A percentile compares a stretch with the other conserved stretches of the same genome.
Conservation (phyloP, 2,888 invertebrate genomes). For the Oscheius myriophilus region DNA sequence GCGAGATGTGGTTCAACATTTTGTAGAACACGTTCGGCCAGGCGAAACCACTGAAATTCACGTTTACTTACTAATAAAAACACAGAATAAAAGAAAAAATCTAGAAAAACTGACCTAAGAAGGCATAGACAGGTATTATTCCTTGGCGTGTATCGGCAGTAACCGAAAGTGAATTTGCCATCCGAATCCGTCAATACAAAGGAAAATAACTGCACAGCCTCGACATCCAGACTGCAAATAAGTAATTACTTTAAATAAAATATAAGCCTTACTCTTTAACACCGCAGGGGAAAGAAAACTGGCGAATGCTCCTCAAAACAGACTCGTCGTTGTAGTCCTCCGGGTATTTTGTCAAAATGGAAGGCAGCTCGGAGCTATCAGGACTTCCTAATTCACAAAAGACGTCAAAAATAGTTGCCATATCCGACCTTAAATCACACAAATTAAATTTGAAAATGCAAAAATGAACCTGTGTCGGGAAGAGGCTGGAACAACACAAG, state of each 20-base stretch:
- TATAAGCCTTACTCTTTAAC: conserved; percentile 37
- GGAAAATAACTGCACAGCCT: conserved; percentile 89
- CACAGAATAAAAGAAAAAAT: conserved; percentile 5
- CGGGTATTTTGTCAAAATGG: conserved; percentile 66
- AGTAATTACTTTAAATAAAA: neutral
- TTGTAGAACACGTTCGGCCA: conserved; percentile 96
- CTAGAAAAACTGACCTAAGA: conserved; percentile 71
- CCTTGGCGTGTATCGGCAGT: conserved; percentile 92
- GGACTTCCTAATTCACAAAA: conserved; percentile 56
- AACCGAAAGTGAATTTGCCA: conserved; percentile 96
- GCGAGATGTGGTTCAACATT: conserved; percentile 84
- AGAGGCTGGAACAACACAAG: conserved; percentile 1
- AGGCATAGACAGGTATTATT: conserved; percentile 81
- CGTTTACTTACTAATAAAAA: neutral
- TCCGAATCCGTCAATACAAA: conserved; percentile 94
- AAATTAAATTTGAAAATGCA: neutral
- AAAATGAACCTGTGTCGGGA: conserved; percentile 11
- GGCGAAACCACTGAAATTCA: conserved; percentile 86
- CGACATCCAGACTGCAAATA: conserved; percentile 47
- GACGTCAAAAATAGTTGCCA: conserved; percentile 65
- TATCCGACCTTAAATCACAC: conserved; percentile 46
- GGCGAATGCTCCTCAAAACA: conserved; percentile 65
- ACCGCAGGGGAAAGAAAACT: conserved; percentile 69
- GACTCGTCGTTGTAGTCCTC: conserved; percentile 65
- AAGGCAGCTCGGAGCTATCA: conserved; percentile 30